phyloP scores from a whole-genome alignment of 2,113 vertebrate species.

The Mixornis gularis region DNA sequence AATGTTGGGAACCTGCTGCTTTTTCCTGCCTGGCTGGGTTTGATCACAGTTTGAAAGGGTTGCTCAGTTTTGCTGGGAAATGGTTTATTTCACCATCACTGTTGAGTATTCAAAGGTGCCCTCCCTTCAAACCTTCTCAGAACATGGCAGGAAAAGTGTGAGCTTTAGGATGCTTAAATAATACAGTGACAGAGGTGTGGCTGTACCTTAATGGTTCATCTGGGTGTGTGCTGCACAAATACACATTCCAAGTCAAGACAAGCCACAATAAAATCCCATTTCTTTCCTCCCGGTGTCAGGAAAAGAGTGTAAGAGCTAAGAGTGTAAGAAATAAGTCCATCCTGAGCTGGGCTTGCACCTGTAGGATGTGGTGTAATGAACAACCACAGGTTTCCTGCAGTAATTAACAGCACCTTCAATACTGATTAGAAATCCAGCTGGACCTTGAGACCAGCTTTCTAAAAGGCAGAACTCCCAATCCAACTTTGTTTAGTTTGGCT shows the following conservation, averaged over 20 bases:
- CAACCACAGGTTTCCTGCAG: neutral
- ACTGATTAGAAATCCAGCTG: neutral
- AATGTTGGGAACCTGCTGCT: neutral
- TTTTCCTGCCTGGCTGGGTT: neutral
- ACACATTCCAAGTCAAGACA: neutral
- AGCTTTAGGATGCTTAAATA: neutral
- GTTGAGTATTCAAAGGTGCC: neutral
- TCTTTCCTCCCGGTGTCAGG: neutral
- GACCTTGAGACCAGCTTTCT: neutral
- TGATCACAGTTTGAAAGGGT: neutral
- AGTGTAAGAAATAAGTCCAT: neutral
- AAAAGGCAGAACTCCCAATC: neutral
- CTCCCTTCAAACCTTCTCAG: neutral
- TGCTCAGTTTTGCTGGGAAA: neutral
- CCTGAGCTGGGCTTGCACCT: neutral
- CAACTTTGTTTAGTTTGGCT: neutral
- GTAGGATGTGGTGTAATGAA: neutral
- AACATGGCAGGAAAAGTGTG: neutral
- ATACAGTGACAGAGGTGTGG: rapidly evolving
- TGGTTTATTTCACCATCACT: neutral
- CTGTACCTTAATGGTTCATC: neutral
- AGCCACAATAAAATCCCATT: neutral
- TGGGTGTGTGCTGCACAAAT: neutral
- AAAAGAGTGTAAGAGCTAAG: neutral
- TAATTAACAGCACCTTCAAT: neutral